Evolutionary conservation across 1,140 invertebrate species (phyloP), one percentile per base, ranked within the genome.

Genomic region (Lasaia peninsularis): DNA sequence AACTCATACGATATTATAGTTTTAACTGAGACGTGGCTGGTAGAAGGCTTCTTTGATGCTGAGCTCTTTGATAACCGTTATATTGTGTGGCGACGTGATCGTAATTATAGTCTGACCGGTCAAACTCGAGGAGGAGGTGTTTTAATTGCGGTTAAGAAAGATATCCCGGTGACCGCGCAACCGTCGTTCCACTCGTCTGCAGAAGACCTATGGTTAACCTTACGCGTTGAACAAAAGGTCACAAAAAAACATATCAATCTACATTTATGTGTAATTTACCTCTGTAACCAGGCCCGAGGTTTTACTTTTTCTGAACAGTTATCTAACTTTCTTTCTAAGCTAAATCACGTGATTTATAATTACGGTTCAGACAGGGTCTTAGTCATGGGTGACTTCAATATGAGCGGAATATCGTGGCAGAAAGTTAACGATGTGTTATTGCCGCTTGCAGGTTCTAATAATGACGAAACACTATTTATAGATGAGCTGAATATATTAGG

Each of bases 21-120:
- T 14, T 53, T 67, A 24, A 62, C 63, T 6, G 67, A 69, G 49
- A 69, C 64, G 10, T 69, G 63, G 63, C 24, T 69, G 2, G 21
- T 58, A 8, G 58, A 63, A 8, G 53, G 56, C 14, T 37, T 69
- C 8, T 8, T 4, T 10, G 52, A 51, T 14, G 31, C 52, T 10
- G 66, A 68, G 52, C 5, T 65, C 10, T 63, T 71, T 48, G 60
- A 68, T 35, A 32, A 33, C 14, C 24, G 61, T 2, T 71, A 65
- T 51, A 35, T 63, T 0, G 66, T 71, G 2, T 66, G 63, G 63
- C 52, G 69, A 1, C 57, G 63, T 0, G 65, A 71, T 28, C 31
- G 62, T 0, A 33, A 67, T 52, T 62, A 62, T 24, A 10, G 9
- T 0, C 21, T 10, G 6, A 63, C 62, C 0, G 28, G 51, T 9